Conservation (phyloP, 2,888 invertebrate species). For the Drosophila helvetica region DNA sequence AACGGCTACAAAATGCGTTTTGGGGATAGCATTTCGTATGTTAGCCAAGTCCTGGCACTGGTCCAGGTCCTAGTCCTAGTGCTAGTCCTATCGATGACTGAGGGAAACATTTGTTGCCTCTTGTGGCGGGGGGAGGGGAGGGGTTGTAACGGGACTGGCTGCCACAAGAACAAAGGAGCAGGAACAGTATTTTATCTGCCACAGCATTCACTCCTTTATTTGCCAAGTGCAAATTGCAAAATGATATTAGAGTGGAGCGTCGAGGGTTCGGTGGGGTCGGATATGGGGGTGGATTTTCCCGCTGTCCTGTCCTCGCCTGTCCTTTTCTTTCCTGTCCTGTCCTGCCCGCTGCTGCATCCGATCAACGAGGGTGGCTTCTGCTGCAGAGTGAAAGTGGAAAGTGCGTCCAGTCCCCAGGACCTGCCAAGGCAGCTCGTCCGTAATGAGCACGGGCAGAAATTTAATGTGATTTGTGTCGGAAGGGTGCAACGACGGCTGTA, state of each 20-base stretch:
- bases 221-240: conserved; percentile 81
- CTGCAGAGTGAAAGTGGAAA: conserved; percentile 60
- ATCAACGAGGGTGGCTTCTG: conserved; percentile 61
- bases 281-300: conserved; percentile 50
- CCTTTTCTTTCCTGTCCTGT: too few relatives aligned
- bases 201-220: conserved; percentile 78
- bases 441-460: conserved; percentile 74
- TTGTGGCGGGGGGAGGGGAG: not conserved
- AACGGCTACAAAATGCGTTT: conserved; percentile 50
- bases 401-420: conserved; percentile 49
- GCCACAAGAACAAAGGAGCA: conserved; percentile 62
- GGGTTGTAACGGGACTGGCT: conserved; percentile 37
- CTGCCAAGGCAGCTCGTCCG: conserved; percentile 59
- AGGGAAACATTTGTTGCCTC: conserved; percentile 46
- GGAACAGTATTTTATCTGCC: conserved; percentile 69
- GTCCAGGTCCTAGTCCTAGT: not conserved
- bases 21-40: conserved; percentile 10
- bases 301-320: not conserved
- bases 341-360: conserved; percentile 49
- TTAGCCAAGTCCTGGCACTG: conserved; percentile 1
- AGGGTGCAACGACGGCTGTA: conserved; percentile 60
- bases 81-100: conserved; percentile 25
- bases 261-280: not conserved
- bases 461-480: conserved; percentile 74
- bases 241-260: conserved; percentile 66